phyloP scores from a whole-genome alignment of 2,113 vertebrate species.

The Cricetomys ansorgei region DNA sequence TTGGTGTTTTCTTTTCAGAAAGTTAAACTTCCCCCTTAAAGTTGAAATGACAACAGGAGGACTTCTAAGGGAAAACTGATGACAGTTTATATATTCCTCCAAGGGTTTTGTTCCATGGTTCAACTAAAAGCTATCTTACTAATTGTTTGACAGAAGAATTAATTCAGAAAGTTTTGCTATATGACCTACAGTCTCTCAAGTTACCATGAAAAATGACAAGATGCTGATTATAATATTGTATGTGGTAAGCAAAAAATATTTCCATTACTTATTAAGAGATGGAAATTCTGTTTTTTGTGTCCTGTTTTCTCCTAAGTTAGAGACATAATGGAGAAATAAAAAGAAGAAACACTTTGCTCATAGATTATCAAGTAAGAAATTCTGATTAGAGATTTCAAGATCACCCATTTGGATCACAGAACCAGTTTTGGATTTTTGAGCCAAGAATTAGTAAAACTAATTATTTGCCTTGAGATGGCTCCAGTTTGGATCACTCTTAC shows the following conservation, averaged over 20 bases:
- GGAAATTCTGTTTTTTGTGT: not conserved
- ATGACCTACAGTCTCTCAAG: not conserved
- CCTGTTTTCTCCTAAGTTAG: not conserved
- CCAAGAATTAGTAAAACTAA: not conserved
- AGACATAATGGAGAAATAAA: not conserved
- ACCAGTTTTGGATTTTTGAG: not conserved
- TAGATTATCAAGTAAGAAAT: not conserved
- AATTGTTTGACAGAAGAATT: not conserved
- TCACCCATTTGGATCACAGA: not conserved
- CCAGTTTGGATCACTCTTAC: not conserved
- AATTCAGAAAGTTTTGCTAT: constrained; percentile 9
- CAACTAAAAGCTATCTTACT: not conserved
- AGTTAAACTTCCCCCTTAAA: not conserved
- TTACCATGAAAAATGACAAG: not conserved
- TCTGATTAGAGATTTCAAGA: not conserved
- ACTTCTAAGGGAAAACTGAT: not conserved
- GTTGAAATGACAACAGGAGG: not conserved
- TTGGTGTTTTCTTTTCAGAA: not conserved
- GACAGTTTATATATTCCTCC: not conserved
- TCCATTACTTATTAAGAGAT: not conserved
- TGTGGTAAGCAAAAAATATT: not conserved
- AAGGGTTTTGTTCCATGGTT: not conserved
- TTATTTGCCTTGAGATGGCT: not conserved
- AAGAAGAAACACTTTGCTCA: not conserved
- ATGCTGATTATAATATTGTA: not conserved